These are phyloP conservation scores for Caenorhabditis becei DNA, from an alignment of 2,888 invertebrate species.

Conservation along the genomic window DNA sequence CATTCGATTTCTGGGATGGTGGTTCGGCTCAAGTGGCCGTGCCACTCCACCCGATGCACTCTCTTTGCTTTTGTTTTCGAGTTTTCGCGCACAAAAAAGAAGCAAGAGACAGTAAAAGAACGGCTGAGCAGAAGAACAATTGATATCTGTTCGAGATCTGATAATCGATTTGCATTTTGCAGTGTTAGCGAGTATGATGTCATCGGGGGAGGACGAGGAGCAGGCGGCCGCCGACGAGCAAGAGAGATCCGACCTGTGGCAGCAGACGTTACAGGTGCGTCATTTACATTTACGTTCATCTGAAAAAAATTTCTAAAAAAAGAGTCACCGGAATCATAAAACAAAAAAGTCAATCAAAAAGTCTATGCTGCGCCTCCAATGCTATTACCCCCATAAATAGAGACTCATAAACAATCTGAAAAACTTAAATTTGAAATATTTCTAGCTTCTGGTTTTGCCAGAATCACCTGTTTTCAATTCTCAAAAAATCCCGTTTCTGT, in stretches of 20 bases:
- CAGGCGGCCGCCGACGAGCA: constrained; percentile 71
- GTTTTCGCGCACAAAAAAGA: constrained; percentile 36
- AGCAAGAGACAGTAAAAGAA: constrained; percentile 2
- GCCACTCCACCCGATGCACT: constrained; percentile 53
- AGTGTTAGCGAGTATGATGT: constrained; percentile 80
- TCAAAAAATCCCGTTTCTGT: too few relatives aligned
- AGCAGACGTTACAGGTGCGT: constrained; percentile 79
- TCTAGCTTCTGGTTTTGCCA: too few relatives aligned
- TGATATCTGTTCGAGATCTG: background rate
- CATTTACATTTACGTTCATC: constrained; percentile 4
- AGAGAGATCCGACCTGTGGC: constrained; percentile 79
- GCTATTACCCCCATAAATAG: too few relatives aligned
- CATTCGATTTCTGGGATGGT: constrained; percentile 41
- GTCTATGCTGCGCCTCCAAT: too few relatives aligned
- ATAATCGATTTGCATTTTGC: constrained; percentile 51
- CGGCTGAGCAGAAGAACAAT: background rate
- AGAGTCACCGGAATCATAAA: too few relatives aligned
- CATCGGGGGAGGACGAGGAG: constrained; percentile 78
- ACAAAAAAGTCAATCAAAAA: too few relatives aligned
- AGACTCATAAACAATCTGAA: too few relatives aligned
- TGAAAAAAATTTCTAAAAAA: constrained; percentile 11
- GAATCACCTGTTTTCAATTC: too few relatives aligned
- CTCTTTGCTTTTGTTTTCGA: constrained; percentile 58
- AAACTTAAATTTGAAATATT: too few relatives aligned
- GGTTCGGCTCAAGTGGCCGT: constrained; percentile 57